Evolutionary conservation across 92 coral and sea anemone species (phyloP), one percentile per base, ranked within the genome.

Genomic region (Porites lobata): DNA sequence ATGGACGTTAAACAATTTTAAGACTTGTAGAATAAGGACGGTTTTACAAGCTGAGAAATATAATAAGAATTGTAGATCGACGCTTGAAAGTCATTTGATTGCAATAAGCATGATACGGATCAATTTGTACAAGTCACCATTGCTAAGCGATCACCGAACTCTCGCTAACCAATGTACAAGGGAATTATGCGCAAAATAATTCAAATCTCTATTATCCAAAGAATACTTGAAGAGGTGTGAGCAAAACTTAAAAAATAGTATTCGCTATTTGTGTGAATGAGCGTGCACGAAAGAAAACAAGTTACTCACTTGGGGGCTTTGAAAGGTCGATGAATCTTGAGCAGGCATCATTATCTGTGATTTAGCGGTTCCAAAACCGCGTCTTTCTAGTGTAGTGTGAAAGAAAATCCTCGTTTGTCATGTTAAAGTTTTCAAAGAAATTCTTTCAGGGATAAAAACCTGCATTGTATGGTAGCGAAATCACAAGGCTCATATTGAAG

Each of bases 281-380:
- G 13, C 52, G 50, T 38, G 59, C 68, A 2, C 72, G 72, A 43
- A 38, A 0, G 47, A 38, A 38, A 38, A 10, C 17, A 14, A 56
- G 61, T 56, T 14, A 84, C 87, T 50, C 8, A 84, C 87, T 74
- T 84, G 87, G 19, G 87, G 73, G 53, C 64, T 63, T 14, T 62
- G 87, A 53, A 80, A 74, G 52, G n/a, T 20, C 73, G 80, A 59
- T 15, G 64, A 61, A 63, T 84, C 87, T 51, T 62, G 70, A 22
- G 87, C 64, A 75, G 87, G 87, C 87, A 84, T 84, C 87, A 84
- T 84, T 70, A 26, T 81, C 86, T 54, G 38, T 69, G 56, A 51
- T 70, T 53, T 43, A 57, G 77, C 65, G 38, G 86, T 69, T 76
- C 65, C 50, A 59, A 66, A 6, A 14, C 53, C 72, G 80, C 65